Evolutionary conservation across 2,797 vertebrate genomes (phyloP).

Genomic region (Protosalanx chinensis): DNA sequence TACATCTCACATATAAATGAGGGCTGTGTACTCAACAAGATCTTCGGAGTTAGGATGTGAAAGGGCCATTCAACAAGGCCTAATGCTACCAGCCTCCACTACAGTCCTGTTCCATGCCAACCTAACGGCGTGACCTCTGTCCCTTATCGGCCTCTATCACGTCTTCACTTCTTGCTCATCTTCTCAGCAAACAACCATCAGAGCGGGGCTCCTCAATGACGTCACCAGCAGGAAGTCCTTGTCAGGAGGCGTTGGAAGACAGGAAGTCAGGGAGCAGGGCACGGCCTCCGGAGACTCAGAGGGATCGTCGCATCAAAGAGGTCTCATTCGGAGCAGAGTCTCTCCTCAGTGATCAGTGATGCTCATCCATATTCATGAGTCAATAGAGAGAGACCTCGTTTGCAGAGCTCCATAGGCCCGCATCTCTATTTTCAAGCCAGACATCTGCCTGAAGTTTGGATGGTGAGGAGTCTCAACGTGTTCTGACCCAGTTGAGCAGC

Average conservation of each 20-base stretch:
- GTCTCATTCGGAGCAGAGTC: conserved; percentile 44
- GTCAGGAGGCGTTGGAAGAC: conserved; percentile 7
- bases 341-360: conserved; percentile 34
- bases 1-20: too few relatives aligned
- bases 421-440: conserved; percentile 29
- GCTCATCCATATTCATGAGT: conserved; percentile 61
- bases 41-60: too few relatives aligned
- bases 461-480: conserved; percentile 6
- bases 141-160: too few relatives aligned
- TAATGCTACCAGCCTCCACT: too few relatives aligned
- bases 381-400: conserved; percentile 40
- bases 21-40: too few relatives aligned
- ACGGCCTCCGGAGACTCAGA: not conserved
- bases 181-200: not conserved
- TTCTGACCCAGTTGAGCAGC: conserved; percentile 30
- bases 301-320: conserved; percentile 43
- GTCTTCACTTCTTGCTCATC: not conserved
- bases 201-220: conserved; percentile 1
- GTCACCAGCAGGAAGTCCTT: not conserved
- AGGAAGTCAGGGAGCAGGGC: not conserved
- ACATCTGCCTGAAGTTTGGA: conserved; percentile 24
- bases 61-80: too few relatives aligned
- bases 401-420: conserved; percentile 41
- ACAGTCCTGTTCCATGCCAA: too few relatives aligned
- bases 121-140: too few relatives aligned